Evolutionary conservation across 2,888 invertebrate genomes (phyloP).

Genomic region (Pherbina coryleti): DNA sequence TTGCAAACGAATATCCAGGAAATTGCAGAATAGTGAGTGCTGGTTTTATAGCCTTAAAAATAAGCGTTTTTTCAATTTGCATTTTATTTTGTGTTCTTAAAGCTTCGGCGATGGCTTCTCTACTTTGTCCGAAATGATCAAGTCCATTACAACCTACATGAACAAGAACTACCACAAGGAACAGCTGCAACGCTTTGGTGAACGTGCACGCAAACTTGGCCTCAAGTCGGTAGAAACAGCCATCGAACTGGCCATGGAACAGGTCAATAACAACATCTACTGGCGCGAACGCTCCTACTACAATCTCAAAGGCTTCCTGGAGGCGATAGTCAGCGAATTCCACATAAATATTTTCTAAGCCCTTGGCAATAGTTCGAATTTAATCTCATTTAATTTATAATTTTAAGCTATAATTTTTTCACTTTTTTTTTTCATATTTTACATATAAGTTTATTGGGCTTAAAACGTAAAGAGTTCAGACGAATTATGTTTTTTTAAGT

Average conservation of each 20-base stretch:
- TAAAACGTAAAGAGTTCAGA: not conserved
- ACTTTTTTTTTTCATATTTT: not conserved
- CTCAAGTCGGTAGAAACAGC: constrained; percentile 64
- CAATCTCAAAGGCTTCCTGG: constrained; percentile 64
- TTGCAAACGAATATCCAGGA: constrained; percentile 68
- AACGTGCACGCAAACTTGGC: constrained; percentile 62
- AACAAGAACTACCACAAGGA: constrained; percentile 70
- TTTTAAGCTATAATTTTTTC: not conserved
- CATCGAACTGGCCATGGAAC: constrained; percentile 66
- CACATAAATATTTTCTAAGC: constrained; percentile 65
- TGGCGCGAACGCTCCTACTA: constrained; percentile 68
- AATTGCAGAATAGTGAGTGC: constrained; percentile 68
- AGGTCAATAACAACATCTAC: constrained; percentile 68
- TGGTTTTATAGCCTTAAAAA: too few species aligned
- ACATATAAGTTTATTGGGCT: not conserved
- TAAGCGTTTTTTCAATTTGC: not conserved
- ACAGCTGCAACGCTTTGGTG: constrained; percentile 64
- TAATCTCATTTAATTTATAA: not conserved
- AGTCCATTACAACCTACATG: constrained; percentile 71
- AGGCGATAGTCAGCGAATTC: constrained; percentile 66
- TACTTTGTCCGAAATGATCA: constrained; percentile 72
- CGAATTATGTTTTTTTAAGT: not conserved
- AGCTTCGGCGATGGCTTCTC: constrained; percentile 74
- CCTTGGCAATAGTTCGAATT: not conserved
- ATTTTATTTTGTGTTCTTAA: constrained; percentile 8